A percentile compares a stretch with the other conserved stretches of the same genome.
Conservation (phyloP, 2,888 invertebrate genomes). For the Macrophya annulata region DNA sequence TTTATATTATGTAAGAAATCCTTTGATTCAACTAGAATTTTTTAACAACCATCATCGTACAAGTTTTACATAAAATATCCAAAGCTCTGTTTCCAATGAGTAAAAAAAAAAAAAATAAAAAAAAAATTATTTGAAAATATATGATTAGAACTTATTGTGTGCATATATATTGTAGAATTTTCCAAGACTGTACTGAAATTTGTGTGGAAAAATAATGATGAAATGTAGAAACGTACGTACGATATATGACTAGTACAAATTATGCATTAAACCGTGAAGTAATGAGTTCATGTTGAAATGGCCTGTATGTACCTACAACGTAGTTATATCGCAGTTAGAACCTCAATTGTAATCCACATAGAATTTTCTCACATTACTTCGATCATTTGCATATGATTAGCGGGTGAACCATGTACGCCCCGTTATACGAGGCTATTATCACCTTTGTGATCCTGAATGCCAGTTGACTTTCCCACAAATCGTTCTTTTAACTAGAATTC, state of each 20-base stretch:
- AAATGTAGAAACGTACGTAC: background rate
- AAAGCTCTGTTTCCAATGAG: background rate
- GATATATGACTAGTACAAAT: background rate
- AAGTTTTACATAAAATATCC: too few relatives aligned
- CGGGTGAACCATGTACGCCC: conserved; percentile 43
- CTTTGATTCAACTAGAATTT: background rate
- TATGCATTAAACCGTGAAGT: conserved; percentile 13
- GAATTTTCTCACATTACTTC: conserved; percentile 38
- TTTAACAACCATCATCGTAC: background rate
- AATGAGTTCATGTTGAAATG: conserved; percentile 18
- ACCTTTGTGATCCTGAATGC: conserved; percentile 41
- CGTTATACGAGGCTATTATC: conserved; percentile 41
- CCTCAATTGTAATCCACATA: background rate
- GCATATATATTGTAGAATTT: background rate
- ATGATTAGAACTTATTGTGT: background rate
- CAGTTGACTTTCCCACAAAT: conserved; percentile 42
- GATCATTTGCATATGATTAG: conserved; percentile 49
- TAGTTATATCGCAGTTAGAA: conserved; percentile 21
- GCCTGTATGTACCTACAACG: background rate
- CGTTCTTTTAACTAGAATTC: conserved; percentile 13
- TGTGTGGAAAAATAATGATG: conserved; percentile 7
- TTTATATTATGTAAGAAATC: background rate
- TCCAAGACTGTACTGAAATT: conserved; percentile 1
- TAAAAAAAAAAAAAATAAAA: background rate
- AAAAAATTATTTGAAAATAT: background rate